Base-by-base conservation (phyloP, 2,113 vertebrate species). In the Pionites leucogaster region DNA sequence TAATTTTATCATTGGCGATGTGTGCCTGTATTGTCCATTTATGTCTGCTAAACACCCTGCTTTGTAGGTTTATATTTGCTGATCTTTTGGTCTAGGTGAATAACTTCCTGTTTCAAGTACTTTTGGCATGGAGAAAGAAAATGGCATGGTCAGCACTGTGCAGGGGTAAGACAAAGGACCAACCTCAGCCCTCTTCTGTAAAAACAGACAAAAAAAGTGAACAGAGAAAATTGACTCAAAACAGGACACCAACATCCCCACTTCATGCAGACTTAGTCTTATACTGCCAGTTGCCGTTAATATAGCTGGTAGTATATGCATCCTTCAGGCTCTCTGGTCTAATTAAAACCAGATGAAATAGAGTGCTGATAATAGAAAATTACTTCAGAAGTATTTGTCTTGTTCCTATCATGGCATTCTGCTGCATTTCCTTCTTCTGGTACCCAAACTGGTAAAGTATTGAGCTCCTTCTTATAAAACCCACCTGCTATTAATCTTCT, bases 331-430 rank as follows among this genome's bases (percentile, higher is more conserved):
- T 91, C 14, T 49, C 50, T 2, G 0, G 11, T 94, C 72, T 78
- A 88, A 90, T 82, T 93, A 94, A 94, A 92, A 93, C 75, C 84
- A 95, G 44, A 91, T 91, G 77, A 92, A 93, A 52, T 49, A 92
- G 20, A 90, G n/a, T 2, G 2, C 67, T 86, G 74, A 85, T 77
- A 82, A 64, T 57, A 95, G 47, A 77, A 95, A 76, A 94, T 47
- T 53, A 29, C 62, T 52, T 29, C 37, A 59, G 13, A 89, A 94
- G 91, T 78, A 91, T 94, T 86, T 93, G 65, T 75, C 52, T 72
- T 89, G 28, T 39, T 92, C 59, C 50, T 22, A 19, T 67, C 41
- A 23, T 11, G n/a, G 37, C 28, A 70, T 35, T 78, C 37, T 69
- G 44, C n/a, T 82, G 17, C 44, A 41, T 57, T 31, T 86, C 23